Percentiles rank a stretch among this genome's conserved stretches.
These are phyloP conservation scores for Agrotis clavis DNA, from an alignment of 2,888 invertebrate species.

Conservation along the genomic window DNA sequence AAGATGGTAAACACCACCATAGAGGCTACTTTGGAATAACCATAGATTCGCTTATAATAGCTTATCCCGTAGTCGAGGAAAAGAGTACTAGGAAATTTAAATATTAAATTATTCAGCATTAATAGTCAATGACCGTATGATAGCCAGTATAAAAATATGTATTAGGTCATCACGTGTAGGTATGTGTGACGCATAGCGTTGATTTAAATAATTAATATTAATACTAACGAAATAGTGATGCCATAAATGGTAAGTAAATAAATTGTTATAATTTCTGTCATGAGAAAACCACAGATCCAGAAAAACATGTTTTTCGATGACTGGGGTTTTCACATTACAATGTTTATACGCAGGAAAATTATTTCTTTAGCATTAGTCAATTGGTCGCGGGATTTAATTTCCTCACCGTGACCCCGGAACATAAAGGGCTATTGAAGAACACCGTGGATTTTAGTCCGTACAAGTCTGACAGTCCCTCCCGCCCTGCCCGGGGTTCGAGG, in stretches of 20 bases:
- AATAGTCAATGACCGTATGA: conserved; percentile 50
- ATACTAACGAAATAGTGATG: conserved; percentile 18
- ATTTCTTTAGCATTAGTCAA: background rate
- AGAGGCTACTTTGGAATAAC: conserved; percentile 7
- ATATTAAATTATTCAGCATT: conserved; percentile 38
- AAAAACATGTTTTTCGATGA: conserved; percentile 26
- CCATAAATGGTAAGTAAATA: conserved; percentile 20
- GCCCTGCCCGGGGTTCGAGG: too few relatives aligned
- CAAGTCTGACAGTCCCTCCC: too few relatives aligned
- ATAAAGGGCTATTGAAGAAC: too few relatives aligned
- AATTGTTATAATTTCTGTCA: conserved; percentile 12
- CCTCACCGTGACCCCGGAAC: too few relatives aligned
- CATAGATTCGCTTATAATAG: conserved; percentile 11
- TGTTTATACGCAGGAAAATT: conserved; percentile 19
- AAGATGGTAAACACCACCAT: conserved; percentile 1
- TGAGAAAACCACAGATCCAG: conserved; percentile 9
- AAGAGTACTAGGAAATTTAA: conserved; percentile 14
- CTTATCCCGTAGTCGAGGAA: conserved; percentile 18
- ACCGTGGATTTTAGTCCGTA: too few relatives aligned
- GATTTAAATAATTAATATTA: conserved; percentile 39
- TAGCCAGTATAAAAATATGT: conserved; percentile 28
- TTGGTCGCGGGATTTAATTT: too few relatives aligned
- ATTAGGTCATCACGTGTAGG: conserved; percentile 30
- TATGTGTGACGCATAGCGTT: conserved; percentile 34
- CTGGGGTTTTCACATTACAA: conserved; percentile 10